A percentile compares a stretch with the other conserved stretches of the same genome.
phyloP scores from a whole-genome alignment of 2,888 invertebrate species.

The Malthinus seriepunctatus region DNA sequence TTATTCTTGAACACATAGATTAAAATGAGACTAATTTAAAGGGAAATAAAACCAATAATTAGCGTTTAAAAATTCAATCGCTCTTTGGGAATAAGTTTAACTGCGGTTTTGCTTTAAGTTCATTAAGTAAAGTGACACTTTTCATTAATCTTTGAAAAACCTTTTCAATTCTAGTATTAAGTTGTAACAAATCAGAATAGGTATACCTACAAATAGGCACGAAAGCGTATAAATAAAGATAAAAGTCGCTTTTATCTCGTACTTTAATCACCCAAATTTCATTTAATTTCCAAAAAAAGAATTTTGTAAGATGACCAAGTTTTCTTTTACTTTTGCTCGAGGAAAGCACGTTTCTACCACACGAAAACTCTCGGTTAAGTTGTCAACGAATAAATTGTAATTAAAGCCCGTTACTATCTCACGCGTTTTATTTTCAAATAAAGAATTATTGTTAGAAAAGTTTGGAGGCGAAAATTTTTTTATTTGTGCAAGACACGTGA shows the following conservation, averaged over 20 bases:
- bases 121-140: slow-evolving; percentile 20
- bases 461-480: not conserved
- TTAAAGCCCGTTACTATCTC: slow-evolving; percentile 29
- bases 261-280: not conserved
- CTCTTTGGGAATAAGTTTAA: slow-evolving; percentile 10
- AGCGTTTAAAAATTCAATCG: slow-evolving; percentile 16
- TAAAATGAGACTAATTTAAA: slow-evolving; percentile 1
- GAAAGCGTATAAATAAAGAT: slow-evolving; percentile 26
- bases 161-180: slow-evolving; percentile 3
- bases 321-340: slow-evolving; percentile 13
- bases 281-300: not conserved
- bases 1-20: not conserved
- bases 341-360: slow-evolving; percentile 26
- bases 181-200: slow-evolving; percentile 4
- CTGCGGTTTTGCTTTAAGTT: slow-evolving; percentile 11
- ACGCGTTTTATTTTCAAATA: slow-evolving; percentile 30
- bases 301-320: not conserved
- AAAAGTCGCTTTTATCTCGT: slow-evolving; percentile 15
- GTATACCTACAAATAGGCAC: slow-evolving; percentile 18
- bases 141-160: slow-evolving; percentile 22
- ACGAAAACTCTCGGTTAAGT: slow-evolving; percentile 21
- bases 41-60: slow-evolving; percentile 11
- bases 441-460: slow-evolving; percentile 17
- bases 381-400: slow-evolving; percentile 39
- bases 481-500: slow-evolving; percentile 6